A percentile compares a stretch with the other conserved stretches of the same genome.
phyloP scores from a whole-genome alignment of 1,140 invertebrate species.

The Acromyrmex heyeri region DNA sequence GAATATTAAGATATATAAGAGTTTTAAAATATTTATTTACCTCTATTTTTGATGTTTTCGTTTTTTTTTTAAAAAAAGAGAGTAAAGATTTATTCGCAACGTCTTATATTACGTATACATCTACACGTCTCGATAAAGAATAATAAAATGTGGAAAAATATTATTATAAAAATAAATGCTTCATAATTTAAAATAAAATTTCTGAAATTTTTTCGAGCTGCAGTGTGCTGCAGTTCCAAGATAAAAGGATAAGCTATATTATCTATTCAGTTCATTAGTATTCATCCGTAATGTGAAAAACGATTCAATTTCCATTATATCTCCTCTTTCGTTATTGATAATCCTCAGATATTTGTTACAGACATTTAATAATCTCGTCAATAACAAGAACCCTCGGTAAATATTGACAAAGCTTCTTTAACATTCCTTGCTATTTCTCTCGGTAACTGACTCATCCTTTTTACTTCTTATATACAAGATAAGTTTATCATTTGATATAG shows the following conservation, averaged over 20 bases:
- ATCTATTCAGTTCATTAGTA: slow-evolving; percentile 4
- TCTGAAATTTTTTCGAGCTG: background rate
- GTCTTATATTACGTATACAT: background rate
- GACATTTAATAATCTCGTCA: slow-evolving; percentile 51
- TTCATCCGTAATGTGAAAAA: background rate
- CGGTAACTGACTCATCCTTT: slow-evolving; percentile 19
- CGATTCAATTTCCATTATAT: slow-evolving; percentile 32
- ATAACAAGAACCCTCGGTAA: slow-evolving; percentile 33
- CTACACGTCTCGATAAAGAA: background rate
- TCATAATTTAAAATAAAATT: background rate
- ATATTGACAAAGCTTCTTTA: slow-evolving; percentile 54
- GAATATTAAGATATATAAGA: background rate
- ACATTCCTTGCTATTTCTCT: background rate
- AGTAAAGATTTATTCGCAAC: background rate
- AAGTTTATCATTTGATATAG: slow-evolving; percentile 49
- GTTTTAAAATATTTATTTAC: background rate
- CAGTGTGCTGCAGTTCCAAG: background rate
- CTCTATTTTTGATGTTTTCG: background rate
- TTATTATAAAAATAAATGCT: background rate
- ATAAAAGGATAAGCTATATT: slow-evolving; percentile 20
- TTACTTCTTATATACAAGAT: slow-evolving; percentile 33
- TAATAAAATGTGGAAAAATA: slow-evolving; percentile 1
- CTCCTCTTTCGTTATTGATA: slow-evolving; percentile 9
- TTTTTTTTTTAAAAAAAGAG: background rate
- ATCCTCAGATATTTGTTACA: slow-evolving; percentile 26